Evolutionary conservation across 2,888 invertebrate species (phyloP).

Genomic region (Helleia helle): DNA sequence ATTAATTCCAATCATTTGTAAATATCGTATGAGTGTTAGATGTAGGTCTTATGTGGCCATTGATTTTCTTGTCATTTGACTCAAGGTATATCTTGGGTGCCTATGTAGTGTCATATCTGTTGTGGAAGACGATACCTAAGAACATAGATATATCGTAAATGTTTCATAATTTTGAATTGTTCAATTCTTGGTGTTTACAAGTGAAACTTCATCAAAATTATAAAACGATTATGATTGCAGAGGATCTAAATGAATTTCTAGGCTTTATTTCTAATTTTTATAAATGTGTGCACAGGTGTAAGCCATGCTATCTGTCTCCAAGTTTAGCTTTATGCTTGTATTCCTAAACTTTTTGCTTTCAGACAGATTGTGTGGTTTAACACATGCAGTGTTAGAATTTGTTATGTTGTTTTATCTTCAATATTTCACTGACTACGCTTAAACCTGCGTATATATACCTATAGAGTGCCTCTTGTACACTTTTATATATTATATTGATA

Average conservation of each 20-base stretch:
- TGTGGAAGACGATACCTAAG: conserved; percentile 68
- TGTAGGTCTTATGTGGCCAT: conserved; percentile 38
- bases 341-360: conserved; percentile 12
- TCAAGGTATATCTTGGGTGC: conserved; percentile 38
- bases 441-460: conserved; percentile 70
- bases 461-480: conserved; percentile 75
- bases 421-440: conserved; percentile 68
- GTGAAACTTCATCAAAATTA: neutral
- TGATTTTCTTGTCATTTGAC: conserved; percentile 30
- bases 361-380: conserved; percentile 22
- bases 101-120: conserved; percentile 51
- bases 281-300: conserved; percentile 13
- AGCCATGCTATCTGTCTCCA: conserved; percentile 16
- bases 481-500: conserved; percentile 74
- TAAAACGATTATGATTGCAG: neutral
- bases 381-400: conserved; percentile 40
- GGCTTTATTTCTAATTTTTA: neutral
- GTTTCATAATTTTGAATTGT: conserved; percentile 40
- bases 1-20: conserved; percentile 43
- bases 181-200: conserved; percentile 12
- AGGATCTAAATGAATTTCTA: conserved; percentile 20
- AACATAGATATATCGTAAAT: conserved; percentile 35
- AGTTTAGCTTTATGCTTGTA: conserved; percentile 9
- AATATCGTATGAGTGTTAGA: conserved; percentile 58
- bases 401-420: conserved; percentile 46